Evolutionary conservation across 2,797 vertebrate species (phyloP).

Genomic region (Smutsia gigantea): DNA sequence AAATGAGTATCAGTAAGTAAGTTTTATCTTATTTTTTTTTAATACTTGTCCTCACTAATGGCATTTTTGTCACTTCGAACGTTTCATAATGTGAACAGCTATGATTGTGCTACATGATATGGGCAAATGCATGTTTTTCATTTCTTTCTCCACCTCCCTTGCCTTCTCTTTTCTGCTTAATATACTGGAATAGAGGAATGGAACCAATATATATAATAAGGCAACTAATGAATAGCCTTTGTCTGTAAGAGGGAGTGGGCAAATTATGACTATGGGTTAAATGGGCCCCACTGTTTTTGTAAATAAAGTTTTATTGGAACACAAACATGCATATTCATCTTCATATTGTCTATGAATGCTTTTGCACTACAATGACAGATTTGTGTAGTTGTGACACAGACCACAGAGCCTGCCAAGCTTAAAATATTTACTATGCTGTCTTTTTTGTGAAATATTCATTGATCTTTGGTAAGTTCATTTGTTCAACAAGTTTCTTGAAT

Average conservation of each 20-base stretch:
- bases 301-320: background rate
- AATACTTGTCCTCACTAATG: background rate
- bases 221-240: background rate
- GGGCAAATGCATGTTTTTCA: background rate
- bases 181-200: background rate
- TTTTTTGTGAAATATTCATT: background rate
- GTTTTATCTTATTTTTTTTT: background rate
- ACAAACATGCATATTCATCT: background rate
- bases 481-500: background rate
- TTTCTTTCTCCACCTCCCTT: background rate
- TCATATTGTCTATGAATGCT: background rate
- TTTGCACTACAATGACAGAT: background rate
- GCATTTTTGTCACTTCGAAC: background rate
- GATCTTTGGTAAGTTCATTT: background rate
- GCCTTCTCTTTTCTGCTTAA: background rate
- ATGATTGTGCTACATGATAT: background rate
- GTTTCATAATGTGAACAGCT: background rate
- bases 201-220: conserved; percentile 1
- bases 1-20: background rate
- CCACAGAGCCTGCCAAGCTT: background rate
- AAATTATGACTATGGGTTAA: background rate
- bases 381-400: background rate
- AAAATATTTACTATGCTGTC: background rate
- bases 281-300: background rate
- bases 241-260: background rate